Evolutionary conservation across 2,888 invertebrate species (phyloP), one percentile per base, ranked within the genome.

Genomic region (Drosophila tanythrix): DNA sequence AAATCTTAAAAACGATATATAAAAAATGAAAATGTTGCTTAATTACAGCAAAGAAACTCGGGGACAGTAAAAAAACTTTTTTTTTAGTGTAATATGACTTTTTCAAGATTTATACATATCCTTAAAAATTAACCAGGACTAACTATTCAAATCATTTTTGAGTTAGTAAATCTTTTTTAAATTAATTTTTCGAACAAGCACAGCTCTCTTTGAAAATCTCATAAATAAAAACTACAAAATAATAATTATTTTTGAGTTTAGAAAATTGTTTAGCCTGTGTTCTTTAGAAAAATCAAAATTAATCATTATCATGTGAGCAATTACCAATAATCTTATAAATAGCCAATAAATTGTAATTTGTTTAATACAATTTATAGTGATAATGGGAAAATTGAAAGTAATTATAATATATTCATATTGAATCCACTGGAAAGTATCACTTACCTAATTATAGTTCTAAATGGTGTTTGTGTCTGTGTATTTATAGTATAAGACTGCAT

Each of bases 381-480:
- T 35, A 35, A 35, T 53, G 15, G 21, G 10, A 5, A 3, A 38
- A n/a, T 46, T 2, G 13, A 25, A 46, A 25, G 3, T 46, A 46
- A 15, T 25, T 25, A 25, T 7, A 25, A 31, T 27, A 25, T 31
- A 33, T 33, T 13, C 25, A 36, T 33, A 40, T 56, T 18, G 58
- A 36, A 43, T 38, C 55, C 72, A 61, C 76, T 74, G 75, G 27
- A 38, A 38, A 40, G 35, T 38, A 36, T 40, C 51, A 40, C 46
- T 55, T 15, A 55, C 33, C 36, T 65, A 71, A 33, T 29, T 27
- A 15, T 69, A 67, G 31, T 3, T 53, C 5, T 68, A 63, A 29
- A 40, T 52, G 79, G 82, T 90, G 80, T 72, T 65, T 83, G 80
- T 78, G 69, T 76, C 58, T 83, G 74, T 78, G 67, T 76, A 53